phyloP scores from a whole-genome alignment of 2,113 vertebrate species.

The Athene cunicularia region DNA sequence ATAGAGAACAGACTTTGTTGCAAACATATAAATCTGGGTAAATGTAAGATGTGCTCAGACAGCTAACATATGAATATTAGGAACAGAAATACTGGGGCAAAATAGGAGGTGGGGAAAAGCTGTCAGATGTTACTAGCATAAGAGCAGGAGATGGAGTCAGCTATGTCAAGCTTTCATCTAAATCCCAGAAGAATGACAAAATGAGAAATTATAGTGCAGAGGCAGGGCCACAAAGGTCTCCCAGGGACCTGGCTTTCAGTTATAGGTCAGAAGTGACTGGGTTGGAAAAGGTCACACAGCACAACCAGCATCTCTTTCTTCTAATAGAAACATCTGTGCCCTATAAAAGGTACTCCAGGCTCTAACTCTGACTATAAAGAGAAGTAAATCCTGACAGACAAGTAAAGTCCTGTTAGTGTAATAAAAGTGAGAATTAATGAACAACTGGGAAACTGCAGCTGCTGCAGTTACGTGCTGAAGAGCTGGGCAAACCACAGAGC shows the following conservation, averaged over 20 bases:
- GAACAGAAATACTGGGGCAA: neutral
- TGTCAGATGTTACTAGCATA: slow-evolving; percentile 16
- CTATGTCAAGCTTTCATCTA: slow-evolving; percentile 4
- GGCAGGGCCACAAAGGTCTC: slow-evolving; percentile 21
- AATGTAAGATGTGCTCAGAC: slow-evolving; percentile 34
- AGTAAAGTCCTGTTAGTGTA: slow-evolving; percentile 15
- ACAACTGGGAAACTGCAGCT: slow-evolving; percentile 27
- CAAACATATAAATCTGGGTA: slow-evolving; percentile 26
- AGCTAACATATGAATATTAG: slow-evolving; percentile 43
- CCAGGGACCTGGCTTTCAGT: slow-evolving; percentile 21
- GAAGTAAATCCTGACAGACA: slow-evolving; percentile 55
- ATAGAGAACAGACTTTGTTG: neutral
- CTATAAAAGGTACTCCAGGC: slow-evolving; percentile 37
- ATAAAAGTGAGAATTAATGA: slow-evolving; percentile 50
- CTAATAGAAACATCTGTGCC: slow-evolving; percentile 55
- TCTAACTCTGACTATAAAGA: neutral
- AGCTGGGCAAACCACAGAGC: neutral
- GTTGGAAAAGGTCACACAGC: slow-evolving; percentile 44
- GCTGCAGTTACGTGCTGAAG: neutral
- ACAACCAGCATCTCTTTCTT: slow-evolving; percentile 16
- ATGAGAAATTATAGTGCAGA: slow-evolving; percentile 39
- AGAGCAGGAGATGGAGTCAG: slow-evolving; percentile 6
- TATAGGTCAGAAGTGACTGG: slow-evolving; percentile 36
- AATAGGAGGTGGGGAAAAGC: slow-evolving; percentile 16
- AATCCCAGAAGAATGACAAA: slow-evolving; percentile 43